A percentile compares a stretch with the other conserved stretches of the same genome.
Conservation (phyloP, 1,140 invertebrate species). For the Neuroterus valhalla region DNA sequence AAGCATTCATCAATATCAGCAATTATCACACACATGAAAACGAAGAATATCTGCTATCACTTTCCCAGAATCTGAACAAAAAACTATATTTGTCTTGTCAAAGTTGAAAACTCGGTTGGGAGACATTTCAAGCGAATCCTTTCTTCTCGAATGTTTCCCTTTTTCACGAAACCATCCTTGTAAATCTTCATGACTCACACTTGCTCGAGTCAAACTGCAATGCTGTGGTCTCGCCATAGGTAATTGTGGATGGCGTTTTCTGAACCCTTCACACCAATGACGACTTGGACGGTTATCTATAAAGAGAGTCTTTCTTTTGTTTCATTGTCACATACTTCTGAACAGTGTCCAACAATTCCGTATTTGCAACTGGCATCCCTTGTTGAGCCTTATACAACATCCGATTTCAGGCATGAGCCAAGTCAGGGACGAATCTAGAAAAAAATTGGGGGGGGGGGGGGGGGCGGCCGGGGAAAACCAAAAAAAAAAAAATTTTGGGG, state of each 20-base stretch:
- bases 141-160: neutral
- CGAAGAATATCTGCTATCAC: neutral
- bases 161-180: neutral
- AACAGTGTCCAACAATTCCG: conserved; percentile 16
- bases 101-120: neutral
- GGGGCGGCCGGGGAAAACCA: no score
- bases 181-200: conserved; percentile 10
- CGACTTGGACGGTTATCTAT: no score
- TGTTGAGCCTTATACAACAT: conserved; percentile 3
- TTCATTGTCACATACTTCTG: neutral
- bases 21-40: no score
- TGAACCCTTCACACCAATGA: conserved; percentile 19
- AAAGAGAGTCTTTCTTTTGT: conserved; percentile 25
- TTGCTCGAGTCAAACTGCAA: neutral
- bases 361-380: conserved; percentile 8
- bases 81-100: neutral
- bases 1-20: no score
- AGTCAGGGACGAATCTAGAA: no score
- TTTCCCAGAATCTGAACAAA: neutral
- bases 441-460: no score
- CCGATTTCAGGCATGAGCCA: no score
- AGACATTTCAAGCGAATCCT: neutral
- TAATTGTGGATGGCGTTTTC: conserved; percentile 23
- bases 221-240: conserved; percentile 18
- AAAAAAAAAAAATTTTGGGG: no score